phyloP scores from a whole-genome alignment of 2,888 invertebrate species.

The Epinotia nisella region DNA sequence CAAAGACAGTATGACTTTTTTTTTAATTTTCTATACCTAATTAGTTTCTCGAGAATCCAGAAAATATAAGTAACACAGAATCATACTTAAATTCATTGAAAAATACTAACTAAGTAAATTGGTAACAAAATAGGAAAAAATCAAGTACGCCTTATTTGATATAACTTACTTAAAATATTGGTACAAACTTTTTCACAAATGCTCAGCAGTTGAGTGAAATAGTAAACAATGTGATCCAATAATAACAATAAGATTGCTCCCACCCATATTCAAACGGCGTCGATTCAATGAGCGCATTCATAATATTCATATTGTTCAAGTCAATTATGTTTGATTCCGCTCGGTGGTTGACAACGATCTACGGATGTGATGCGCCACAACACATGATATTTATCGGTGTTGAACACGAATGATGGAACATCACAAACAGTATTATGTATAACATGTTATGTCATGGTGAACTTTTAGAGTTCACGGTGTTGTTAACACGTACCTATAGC shows the following conservation, averaged over 20 bases:
- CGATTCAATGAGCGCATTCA: conserved; percentile 8
- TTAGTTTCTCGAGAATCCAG: too few relatives aligned
- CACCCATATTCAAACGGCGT: background rate
- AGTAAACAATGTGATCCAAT: background rate
- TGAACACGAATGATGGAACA: conserved; percentile 1
- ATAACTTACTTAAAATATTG: too few relatives aligned
- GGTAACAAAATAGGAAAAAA: too few relatives aligned
- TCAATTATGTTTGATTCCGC: conserved; percentile 14
- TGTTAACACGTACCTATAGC: conserved; percentile 19
- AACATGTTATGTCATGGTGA: conserved; percentile 36
- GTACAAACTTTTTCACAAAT: too few relatives aligned
- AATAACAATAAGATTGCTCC: background rate
- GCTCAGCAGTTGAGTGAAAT: background rate
- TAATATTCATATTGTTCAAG: background rate
- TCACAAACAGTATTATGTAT: conserved; percentile 3
- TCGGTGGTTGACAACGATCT: conserved; percentile 35
- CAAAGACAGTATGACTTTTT: too few relatives aligned
- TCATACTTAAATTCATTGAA: too few relatives aligned
- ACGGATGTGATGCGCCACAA: conserved; percentile 32
- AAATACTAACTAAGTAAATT: too few relatives aligned
- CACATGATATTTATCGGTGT: conserved; percentile 21
- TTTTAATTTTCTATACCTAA: too few relatives aligned
- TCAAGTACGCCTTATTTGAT: too few relatives aligned
- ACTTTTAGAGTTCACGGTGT: conserved; percentile 24
- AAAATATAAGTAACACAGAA: too few relatives aligned